Conservation (phyloP, 2,113 vertebrate species). For the Turdus rufiventris region DNA sequence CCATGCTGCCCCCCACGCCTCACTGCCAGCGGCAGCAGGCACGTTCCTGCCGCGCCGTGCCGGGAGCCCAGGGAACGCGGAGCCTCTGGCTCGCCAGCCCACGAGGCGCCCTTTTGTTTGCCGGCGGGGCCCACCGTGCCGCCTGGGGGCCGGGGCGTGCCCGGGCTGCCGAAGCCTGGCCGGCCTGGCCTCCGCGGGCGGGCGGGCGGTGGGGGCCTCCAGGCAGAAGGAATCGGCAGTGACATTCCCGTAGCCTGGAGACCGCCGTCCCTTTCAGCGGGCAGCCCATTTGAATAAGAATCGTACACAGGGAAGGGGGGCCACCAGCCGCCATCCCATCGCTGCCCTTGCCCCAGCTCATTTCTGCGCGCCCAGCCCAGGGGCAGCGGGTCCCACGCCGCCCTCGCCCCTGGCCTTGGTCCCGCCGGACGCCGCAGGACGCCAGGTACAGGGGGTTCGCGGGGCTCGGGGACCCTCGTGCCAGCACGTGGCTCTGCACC, state of each 20-base stretch:
- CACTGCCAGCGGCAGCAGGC: neutral
- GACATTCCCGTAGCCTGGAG: slow-evolving; percentile 74
- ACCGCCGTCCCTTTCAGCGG: slow-evolving; percentile 68
- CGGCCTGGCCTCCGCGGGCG: neutral
- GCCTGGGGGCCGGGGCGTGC: neutral
- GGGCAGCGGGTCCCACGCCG: neutral
- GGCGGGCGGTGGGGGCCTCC: slow-evolving; percentile 25
- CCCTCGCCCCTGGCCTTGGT: neutral
- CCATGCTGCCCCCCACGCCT: accelerated
- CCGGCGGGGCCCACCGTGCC: neutral
- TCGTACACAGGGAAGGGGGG: slow-evolving; percentile 37
- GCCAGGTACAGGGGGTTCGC: neutral
- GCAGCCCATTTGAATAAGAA: slow-evolving; percentile 74
- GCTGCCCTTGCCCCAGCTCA: neutral
- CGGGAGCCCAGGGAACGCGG: slow-evolving; percentile 1
- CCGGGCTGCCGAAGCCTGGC: slow-evolving; percentile 18
- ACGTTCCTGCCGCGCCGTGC: neutral
- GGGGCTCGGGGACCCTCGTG: neutral
- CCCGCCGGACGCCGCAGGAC: neutral
- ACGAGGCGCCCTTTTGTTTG: neutral
- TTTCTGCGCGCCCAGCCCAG: neutral
- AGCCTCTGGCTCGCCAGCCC: neutral
- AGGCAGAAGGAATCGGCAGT: slow-evolving; percentile 71
- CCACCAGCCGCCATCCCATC: slow-evolving; percentile 36
- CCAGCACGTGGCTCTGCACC: neutral